phyloP scores from a whole-genome alignment of 2,797 vertebrate genomes.

The Ispidina lecontei region DNA sequence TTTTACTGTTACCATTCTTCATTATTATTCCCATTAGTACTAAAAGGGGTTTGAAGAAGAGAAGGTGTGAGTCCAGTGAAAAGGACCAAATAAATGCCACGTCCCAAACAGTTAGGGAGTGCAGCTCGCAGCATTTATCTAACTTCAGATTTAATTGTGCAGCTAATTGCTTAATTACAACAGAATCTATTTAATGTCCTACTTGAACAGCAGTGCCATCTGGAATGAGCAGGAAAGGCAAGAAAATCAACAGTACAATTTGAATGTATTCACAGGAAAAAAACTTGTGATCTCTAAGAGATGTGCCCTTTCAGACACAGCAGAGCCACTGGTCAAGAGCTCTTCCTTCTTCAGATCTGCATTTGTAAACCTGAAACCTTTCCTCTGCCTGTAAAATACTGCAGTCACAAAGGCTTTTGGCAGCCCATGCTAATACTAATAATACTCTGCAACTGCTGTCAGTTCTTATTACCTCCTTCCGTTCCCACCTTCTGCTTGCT shows the following conservation, averaged over 20 bases:
- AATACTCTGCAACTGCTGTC: background rate
- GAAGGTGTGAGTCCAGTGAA: background rate
- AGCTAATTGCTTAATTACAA: constrained; percentile 38
- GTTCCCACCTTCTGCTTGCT: background rate
- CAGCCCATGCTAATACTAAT: background rate
- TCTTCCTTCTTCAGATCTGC: background rate
- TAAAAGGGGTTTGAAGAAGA: background rate
- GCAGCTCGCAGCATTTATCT: background rate
- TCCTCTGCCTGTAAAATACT: background rate
- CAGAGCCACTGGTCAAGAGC: background rate
- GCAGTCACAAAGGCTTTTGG: background rate
- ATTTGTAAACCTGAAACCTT: background rate
- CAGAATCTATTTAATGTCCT: background rate
- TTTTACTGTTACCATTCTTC: background rate
- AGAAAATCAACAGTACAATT: background rate
- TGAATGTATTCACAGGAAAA: background rate
- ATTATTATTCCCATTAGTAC: background rate
- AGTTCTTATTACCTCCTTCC: background rate
- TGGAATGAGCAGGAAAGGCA: background rate
- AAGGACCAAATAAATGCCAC: background rate
- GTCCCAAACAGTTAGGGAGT: background rate
- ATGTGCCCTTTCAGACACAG: background rate
- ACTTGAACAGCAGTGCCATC: background rate
- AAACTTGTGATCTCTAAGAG: background rate
- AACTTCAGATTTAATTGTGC: constrained; percentile 26